These are phyloP conservation scores for Cartodere bifasciata DNA, from an alignment of 2,888 invertebrate genomes.

Conservation along the genomic window DNA sequence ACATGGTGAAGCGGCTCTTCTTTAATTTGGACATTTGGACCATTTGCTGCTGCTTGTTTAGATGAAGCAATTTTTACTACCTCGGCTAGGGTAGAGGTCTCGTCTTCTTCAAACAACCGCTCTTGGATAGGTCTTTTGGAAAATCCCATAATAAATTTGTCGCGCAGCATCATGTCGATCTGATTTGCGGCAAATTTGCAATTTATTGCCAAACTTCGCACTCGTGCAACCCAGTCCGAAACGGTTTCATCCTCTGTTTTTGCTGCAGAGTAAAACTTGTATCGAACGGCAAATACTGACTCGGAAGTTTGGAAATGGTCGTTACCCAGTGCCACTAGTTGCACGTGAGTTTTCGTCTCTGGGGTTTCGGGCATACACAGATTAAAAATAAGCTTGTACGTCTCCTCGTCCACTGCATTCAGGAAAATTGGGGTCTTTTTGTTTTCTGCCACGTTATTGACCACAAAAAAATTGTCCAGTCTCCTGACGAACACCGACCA, in stretches of 20 bases:
- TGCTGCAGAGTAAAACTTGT: conserved; percentile 1
- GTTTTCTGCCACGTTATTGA: too few species aligned
- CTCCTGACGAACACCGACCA: too few species aligned
- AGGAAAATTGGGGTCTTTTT: conserved; percentile 5
- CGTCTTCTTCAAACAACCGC: conserved; percentile 3
- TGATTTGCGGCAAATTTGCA: too few species aligned
- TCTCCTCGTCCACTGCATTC: conserved; percentile 3
- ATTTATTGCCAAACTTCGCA: conserved; percentile 4
- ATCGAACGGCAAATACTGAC: conserved; percentile 4
- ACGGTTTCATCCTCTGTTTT: conserved; percentile 1
- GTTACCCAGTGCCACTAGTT: background rate
- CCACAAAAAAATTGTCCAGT: too few species aligned
- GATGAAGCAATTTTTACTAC: background rate
- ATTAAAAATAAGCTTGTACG: conserved; percentile 5
- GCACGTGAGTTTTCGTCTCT: background rate
- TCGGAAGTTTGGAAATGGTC: conserved; percentile 1
- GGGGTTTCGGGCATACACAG: conserved; percentile 3
- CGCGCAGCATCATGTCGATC: too few species aligned
- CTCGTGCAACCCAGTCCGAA: background rate
- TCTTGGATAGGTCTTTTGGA: conserved; percentile 3
- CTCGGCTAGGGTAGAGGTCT: background rate
- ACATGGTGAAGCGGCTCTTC: too few species aligned
- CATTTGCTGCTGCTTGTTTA: conserved; percentile 2
- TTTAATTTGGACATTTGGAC: too few species aligned
- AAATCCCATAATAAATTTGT: conserved; percentile 2